These are phyloP conservation scores for Drosophila biarmipes DNA, from an alignment of 1,140 invertebrate genomes.

Conservation along the genomic window DNA sequence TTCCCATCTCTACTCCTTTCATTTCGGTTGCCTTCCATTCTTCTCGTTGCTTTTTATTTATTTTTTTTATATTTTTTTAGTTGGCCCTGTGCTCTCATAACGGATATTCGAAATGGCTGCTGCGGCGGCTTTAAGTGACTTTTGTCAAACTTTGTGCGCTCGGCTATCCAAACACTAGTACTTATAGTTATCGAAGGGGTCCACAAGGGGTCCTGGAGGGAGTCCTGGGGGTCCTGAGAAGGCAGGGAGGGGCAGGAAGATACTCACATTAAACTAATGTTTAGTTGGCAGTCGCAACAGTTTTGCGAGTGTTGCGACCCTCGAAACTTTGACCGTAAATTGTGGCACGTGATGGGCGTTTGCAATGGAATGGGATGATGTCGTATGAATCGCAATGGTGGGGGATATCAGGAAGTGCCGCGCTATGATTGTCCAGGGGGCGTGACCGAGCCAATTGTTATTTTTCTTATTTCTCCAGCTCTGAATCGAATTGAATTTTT, in stretches of 20 bases:
- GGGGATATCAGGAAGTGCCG: conserved; percentile 4
- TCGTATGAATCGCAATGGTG: conserved; percentile 26
- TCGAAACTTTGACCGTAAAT: conserved; percentile 80
- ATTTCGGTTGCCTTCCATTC: conserved; percentile 32
- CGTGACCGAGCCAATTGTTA: conserved; percentile 70
- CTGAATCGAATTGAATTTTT: conserved; percentile 70
- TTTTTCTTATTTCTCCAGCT: conserved; percentile 44
- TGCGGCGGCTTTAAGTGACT: conserved; percentile 78
- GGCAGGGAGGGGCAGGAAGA: conserved; percentile 14
- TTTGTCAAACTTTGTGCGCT: conserved; percentile 75
- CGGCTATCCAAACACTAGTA: conserved; percentile 62
- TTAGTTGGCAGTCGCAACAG: conserved; percentile 78
- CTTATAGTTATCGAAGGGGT: conserved; percentile 73
- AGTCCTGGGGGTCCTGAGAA: neutral
- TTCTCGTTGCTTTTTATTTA: conserved; percentile 20
- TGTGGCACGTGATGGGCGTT: conserved; percentile 76
- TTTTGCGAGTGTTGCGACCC: conserved; percentile 74
- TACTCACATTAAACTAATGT: conserved; percentile 76
- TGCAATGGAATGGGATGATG: conserved; percentile 20
- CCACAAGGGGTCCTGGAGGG: neutral
- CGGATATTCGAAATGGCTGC: conserved; percentile 74
- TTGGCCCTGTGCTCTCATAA: conserved; percentile 61
- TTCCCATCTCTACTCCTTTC: conserved; percentile 13
- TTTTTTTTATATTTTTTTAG: conserved; percentile 18
- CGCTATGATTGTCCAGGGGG: conserved; percentile 34